Evolutionary conservation across 2,113 vertebrate species (phyloP), one percentile per base, ranked within the genome.

Genomic region (Tachuris rubrigastra): DNA sequence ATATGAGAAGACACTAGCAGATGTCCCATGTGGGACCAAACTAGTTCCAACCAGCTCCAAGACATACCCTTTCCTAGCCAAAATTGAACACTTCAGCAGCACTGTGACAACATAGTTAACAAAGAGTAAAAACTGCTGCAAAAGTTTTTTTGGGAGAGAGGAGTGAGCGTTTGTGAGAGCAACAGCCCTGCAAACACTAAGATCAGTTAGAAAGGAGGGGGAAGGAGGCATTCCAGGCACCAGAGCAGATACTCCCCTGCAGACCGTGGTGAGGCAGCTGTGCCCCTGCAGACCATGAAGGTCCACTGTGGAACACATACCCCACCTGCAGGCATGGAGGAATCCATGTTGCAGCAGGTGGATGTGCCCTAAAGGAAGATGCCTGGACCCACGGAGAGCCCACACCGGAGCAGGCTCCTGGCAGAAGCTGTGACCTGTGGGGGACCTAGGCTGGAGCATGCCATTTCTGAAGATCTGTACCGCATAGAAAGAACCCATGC

Each of bases 401-500:
- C 25, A 27, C 24, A 12, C 8, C 49, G 16, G 19, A 55, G 19
- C 18, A 49, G 24, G 7, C 2, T 44, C 8, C 35, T 41, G 31
- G 10, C 17, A n/a, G 28, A 21, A 63, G 21, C 17, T 80, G 24
- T 46, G 11, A 62, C 7, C 21, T 2, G 0, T 17, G 17, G 4
- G 12, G 20, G 7, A 79, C 33, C 8, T 3, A 14, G 9, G 27
- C 4, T 30, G 25, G 6, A 63, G 14, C 7, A 33, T 17, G 5
- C 7, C 1, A 1, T 21, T 79, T 68, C 60, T 85, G 20, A 62
- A 79, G 12, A 5, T 20, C 23, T 62, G 11, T 59, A 59, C 7
- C 10, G 18, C 31, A 7, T 39, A 49, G 13, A 63, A 63, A n/a
- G 24, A 22, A 31, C 9, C 4, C 16, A 8, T 0, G 0, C 7